phyloP scores from a whole-genome alignment of 2,888 invertebrate species.

The Platycnemis pennipes region DNA sequence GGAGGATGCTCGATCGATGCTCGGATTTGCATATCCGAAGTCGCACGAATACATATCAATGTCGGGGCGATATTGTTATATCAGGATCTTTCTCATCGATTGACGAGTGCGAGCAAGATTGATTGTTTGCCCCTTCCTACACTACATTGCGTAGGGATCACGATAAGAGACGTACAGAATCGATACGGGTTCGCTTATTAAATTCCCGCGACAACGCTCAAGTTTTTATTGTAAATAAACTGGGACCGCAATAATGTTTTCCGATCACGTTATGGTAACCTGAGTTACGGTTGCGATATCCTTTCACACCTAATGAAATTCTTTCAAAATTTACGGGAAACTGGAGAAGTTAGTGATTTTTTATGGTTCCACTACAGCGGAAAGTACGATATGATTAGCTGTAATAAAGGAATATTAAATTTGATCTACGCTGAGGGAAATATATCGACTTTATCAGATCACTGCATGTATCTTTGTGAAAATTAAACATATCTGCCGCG shows the following conservation, averaged over 20 bases:
- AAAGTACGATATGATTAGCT: too few relatives aligned
- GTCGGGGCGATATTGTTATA: not conserved
- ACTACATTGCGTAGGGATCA: not conserved
- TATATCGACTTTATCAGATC: too few relatives aligned
- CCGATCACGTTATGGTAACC: not conserved
- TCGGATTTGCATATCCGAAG: slow-evolving; percentile 9
- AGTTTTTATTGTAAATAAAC: slow-evolving; percentile 9
- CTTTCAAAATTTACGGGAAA: not conserved
- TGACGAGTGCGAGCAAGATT: not conserved
- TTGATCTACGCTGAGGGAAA: too few relatives aligned
- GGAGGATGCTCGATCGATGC: not conserved
- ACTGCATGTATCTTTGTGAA: too few relatives aligned
- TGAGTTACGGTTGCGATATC: not conserved
- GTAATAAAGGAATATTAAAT: too few relatives aligned
- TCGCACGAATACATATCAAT: slow-evolving; percentile 28
- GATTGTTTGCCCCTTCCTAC: not conserved
- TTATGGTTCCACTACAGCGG: too few relatives aligned
- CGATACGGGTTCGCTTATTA: not conserved
- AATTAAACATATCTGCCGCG: too few relatives aligned
- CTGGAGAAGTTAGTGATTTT: not conserved
- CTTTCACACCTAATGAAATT: not conserved
- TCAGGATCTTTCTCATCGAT: slow-evolving; percentile 12
- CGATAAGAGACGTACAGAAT: not conserved
- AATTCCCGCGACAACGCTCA: not conserved
- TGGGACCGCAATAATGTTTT: not conserved